Evolutionary conservation across 2,888 invertebrate species (phyloP).

Genomic region (Aricia artaxerxes): DNA sequence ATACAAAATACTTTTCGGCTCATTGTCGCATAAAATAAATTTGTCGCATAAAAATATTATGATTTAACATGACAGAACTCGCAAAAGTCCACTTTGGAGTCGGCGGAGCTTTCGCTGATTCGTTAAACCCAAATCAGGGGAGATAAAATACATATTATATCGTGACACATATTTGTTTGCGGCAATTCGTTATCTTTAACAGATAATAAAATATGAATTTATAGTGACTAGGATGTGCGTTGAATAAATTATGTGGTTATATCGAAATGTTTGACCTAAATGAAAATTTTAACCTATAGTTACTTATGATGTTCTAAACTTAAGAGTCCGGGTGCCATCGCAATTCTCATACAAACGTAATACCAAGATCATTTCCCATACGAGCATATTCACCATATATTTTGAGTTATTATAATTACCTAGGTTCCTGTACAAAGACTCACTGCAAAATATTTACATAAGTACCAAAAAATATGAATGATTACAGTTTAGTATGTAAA

Average conservation of each 20-base stretch:
- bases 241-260: background rate
- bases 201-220: background rate
- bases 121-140: background rate
- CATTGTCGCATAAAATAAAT: constrained; percentile 9
- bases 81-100: background rate
- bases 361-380: too few species aligned
- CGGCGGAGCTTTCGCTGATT: background rate
- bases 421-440: too few species aligned
- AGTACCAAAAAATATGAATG: too few species aligned
- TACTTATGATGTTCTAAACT: too few species aligned
- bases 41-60: background rate
- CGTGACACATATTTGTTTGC: constrained; percentile 8
- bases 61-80: background rate
- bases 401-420: too few species aligned
- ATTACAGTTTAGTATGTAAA: too few species aligned
- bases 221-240: background rate
- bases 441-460: too few species aligned
- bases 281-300: too few species aligned
- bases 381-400: too few species aligned
- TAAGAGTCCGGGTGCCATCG: too few species aligned
- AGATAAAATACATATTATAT: background rate
- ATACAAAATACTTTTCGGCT: background rate
- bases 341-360: too few species aligned
- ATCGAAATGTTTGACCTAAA: background rate
- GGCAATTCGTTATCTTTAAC: background rate